Conservation (phyloP, 2,888 invertebrate genomes). For the Caenorhabditis zanzibari region DNA sequence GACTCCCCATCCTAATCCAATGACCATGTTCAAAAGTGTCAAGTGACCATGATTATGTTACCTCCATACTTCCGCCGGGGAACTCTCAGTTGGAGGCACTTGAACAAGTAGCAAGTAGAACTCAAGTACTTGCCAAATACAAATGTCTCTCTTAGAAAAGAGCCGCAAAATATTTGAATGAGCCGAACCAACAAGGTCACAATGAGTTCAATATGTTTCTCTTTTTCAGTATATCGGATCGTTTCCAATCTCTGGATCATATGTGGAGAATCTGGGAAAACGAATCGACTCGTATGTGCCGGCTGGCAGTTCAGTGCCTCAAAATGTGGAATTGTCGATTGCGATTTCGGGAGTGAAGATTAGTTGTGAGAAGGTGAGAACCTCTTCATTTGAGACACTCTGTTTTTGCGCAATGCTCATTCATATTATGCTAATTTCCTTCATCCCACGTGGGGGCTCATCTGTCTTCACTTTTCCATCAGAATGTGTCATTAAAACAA, state of each 20-base stretch:
- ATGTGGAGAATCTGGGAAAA: constrained; percentile 54
- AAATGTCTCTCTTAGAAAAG: constrained; percentile 14
- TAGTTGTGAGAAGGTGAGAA: constrained; percentile 62
- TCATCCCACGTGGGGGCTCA: constrained; percentile 11
- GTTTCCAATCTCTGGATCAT: constrained; percentile 68
- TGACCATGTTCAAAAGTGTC: constrained; percentile 56
- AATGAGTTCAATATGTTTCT: constrained; percentile 12
- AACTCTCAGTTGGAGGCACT: constrained; percentile 41
- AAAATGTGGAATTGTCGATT: constrained; percentile 66
- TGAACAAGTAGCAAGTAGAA: constrained; percentile 42
- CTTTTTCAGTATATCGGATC: constrained; percentile 71
- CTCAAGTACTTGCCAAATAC: constrained; percentile 43
- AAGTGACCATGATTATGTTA: constrained; percentile 55
- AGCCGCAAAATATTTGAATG: constrained; percentile 27
- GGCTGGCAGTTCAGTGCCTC: constrained; percentile 1
- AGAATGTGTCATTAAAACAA: constrained; percentile 6
- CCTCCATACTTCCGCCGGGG: constrained; percentile 11
- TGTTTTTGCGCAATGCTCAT: constrained; percentile 35
- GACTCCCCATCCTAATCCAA: constrained; percentile 13
- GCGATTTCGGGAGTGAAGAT: constrained; percentile 71
- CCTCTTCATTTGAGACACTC: not conserved
- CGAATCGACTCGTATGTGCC: constrained; percentile 67
- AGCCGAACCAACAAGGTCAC: not conserved
- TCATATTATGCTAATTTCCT: constrained; percentile 29
- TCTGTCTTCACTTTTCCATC: constrained; percentile 5